A percentile compares a stretch with the other conserved stretches of the same genome.
Evolutionary conservation across 1,140 invertebrate species (phyloP).

Genomic region (Triops cancriformis): DNA sequence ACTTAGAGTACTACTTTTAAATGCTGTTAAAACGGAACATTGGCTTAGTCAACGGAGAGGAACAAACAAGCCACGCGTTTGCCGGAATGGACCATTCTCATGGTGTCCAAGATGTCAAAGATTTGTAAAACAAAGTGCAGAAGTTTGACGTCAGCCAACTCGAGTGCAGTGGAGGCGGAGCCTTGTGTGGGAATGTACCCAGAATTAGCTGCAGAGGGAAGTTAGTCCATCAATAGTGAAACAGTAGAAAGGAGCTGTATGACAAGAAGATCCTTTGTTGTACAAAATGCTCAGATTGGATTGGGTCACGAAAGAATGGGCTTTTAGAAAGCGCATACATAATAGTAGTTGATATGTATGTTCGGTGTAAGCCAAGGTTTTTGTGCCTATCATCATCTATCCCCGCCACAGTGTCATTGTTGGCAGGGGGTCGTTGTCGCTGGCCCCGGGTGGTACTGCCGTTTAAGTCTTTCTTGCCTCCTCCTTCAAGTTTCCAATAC

Average conservation of each 20-base stretch:
- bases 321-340: conserved; percentile 5
- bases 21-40: too few species aligned
- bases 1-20: too few species aligned
- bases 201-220: neutral
- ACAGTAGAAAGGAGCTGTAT: neutral
- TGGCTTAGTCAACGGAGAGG: too few species aligned
- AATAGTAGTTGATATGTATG: neutral
- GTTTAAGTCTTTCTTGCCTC: neutral
- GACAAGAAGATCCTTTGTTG: neutral
- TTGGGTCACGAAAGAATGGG: neutral
- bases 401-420: conserved; percentile 12
- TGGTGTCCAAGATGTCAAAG: too few species aligned
- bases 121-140: too few species aligned
- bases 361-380: conserved; percentile 4
- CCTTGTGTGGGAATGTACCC: neutral
- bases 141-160: too few species aligned
- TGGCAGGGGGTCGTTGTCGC: conserved; percentile 11
- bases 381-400: conserved; percentile 14
- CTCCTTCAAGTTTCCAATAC: neutral
- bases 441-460: conserved; percentile 11
- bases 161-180: neutral
- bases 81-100: too few species aligned
- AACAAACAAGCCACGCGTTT: too few species aligned
- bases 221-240: neutral
- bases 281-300: neutral